phyloP scores from a whole-genome alignment of 2,113 vertebrate species.

The Ascaphus truei region DNA sequence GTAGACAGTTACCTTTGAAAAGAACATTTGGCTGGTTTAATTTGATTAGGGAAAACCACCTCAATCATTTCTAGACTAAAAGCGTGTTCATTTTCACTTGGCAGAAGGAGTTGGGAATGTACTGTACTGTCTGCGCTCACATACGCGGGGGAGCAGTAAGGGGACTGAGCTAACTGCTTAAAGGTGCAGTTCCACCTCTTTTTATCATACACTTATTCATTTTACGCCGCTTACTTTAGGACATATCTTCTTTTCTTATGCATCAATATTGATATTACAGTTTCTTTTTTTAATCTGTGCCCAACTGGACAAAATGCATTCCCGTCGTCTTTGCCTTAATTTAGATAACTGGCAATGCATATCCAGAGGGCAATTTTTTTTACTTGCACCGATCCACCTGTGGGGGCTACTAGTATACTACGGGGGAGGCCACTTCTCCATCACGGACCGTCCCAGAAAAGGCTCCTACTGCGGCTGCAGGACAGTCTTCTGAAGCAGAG shows the following conservation, averaged over 20 bases:
- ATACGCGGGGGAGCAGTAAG: conserved; percentile 55
- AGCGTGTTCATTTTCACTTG: conserved; percentile 79
- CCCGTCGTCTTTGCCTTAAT: too few relatives aligned
- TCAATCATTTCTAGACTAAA: conserved; percentile 77
- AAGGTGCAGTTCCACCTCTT: conserved; percentile 17
- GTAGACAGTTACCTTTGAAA: conserved; percentile 82
- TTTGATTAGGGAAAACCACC: conserved; percentile 77
- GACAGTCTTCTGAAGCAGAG: too few relatives aligned
- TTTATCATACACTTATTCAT: background rate
- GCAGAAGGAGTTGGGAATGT: conserved; percentile 74
- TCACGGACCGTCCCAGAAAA: too few relatives aligned
- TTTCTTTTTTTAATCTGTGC: too few relatives aligned
- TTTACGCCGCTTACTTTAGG: background rate
- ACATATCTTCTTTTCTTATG: background rate
- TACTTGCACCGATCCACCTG: too few relatives aligned
- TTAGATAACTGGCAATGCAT: too few relatives aligned
- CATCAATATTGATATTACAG: too few relatives aligned
- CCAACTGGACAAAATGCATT: too few relatives aligned
- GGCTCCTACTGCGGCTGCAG: too few relatives aligned
- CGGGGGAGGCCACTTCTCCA: too few relatives aligned
- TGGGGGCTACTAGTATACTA: too few relatives aligned
- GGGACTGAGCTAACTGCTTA: conserved; percentile 43
- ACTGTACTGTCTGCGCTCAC: conserved; percentile 66
- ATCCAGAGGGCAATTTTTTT: too few relatives aligned
- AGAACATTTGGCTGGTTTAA: conserved; percentile 76